phyloP scores from a whole-genome alignment of 2,113 vertebrate species.

The Calonectris borealis region DNA sequence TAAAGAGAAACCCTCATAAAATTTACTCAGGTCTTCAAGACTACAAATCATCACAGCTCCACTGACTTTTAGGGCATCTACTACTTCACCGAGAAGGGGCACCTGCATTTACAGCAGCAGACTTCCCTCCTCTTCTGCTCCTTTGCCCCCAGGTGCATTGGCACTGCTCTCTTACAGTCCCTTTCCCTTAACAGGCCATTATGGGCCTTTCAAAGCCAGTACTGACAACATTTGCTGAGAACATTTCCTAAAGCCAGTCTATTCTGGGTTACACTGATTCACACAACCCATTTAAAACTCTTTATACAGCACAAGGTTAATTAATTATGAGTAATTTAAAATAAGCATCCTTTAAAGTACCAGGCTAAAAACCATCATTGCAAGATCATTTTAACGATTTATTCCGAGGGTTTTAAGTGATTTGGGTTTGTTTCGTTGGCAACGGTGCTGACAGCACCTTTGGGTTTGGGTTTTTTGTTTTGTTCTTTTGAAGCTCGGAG shows the following conservation, averaged over 20 bases:
- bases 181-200: neutral
- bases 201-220: neutral
- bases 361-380: neutral
- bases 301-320: neutral
- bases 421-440: neutral
- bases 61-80: neutral
- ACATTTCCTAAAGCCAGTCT: neutral
- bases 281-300: neutral
- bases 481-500: neutral
- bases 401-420: neutral
- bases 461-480: neutral
- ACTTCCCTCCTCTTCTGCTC: neutral
- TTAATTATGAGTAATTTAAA: slow-evolving; percentile 34
- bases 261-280: neutral
- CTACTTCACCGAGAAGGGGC: neutral
- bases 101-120: neutral
- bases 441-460: neutral
- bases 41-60: neutral
- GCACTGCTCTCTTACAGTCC: neutral
- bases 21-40: neutral
- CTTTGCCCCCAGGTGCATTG: neutral
- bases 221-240: neutral
- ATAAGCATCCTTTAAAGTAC: neutral
- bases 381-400: neutral
- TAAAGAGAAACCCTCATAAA: neutral